Conservation (phyloP, 1,140 invertebrate species). For the Vollenhovia emeryi region DNA sequence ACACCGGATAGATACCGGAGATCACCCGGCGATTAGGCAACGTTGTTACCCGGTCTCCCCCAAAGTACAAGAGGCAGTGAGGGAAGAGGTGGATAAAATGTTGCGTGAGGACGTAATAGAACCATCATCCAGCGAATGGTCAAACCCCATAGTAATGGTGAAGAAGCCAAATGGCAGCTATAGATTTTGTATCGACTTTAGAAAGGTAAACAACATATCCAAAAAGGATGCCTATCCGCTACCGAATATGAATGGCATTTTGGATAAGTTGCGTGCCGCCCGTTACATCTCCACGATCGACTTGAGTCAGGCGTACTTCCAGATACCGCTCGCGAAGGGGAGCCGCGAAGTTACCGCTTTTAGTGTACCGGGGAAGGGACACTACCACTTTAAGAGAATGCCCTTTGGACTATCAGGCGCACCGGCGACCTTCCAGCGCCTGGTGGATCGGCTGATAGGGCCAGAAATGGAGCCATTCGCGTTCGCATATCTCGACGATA, state of each 20-base stretch:
- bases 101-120: too few species aligned
- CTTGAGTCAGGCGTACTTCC: too few species aligned
- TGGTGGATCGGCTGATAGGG: neutral
- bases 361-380: neutral
- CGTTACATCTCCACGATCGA: neutral
- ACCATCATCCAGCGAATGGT: too few species aligned
- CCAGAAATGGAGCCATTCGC: neutral
- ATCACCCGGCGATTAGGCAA: too few species aligned
- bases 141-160: too few species aligned
- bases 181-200: neutral
- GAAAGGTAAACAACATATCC: neutral
- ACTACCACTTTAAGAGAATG: neutral
- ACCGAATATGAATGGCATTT: neutral
- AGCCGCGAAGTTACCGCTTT: neutral
- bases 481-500: neutral
- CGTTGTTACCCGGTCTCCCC: too few species aligned
- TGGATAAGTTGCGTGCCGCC: neutral
- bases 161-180: neutral
- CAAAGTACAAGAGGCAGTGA: too few species aligned
- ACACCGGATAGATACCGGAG: neutral
- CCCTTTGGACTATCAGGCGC: neutral
- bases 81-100: too few species aligned
- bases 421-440: neutral
- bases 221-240: neutral
- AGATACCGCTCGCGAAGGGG: neutral